Evolutionary conservation across 2,113 vertebrate genomes (phyloP).

Genomic region (Antigone vipio): DNA sequence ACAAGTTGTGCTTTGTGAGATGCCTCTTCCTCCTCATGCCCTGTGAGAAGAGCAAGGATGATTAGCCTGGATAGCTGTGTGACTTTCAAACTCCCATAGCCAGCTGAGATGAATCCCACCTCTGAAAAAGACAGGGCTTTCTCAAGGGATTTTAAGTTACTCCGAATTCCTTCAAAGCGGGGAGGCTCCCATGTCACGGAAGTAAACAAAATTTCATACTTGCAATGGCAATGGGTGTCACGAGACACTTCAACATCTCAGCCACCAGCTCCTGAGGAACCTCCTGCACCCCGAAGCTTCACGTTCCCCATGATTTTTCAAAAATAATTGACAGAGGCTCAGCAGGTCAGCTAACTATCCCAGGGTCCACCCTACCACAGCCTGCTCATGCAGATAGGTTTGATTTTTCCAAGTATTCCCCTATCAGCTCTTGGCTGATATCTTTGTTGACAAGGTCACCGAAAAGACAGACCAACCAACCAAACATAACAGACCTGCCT

Average conservation of each 20-base stretch:
- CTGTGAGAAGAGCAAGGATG: neutral
- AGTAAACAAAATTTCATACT: constrained; percentile 11
- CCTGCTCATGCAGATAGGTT: neutral
- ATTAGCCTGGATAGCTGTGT: neutral
- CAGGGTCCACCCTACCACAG: neutral
- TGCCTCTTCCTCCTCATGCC: neutral
- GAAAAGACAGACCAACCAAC: neutral
- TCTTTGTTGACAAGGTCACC: constrained; percentile 32
- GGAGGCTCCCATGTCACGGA: neutral
- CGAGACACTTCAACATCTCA: neutral
- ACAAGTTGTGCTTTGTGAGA: neutral
- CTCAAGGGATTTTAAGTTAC: constrained; percentile 21
- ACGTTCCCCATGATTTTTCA: neutral
- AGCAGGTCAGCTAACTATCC: constrained; percentile 23
- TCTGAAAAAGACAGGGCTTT: neutral
- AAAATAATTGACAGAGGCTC: constrained; percentile 47
- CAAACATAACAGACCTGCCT: neutral
- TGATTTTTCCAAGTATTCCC: constrained; percentile 45
- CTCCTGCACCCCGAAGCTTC: neutral
- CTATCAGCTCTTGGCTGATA: constrained; percentile 11
- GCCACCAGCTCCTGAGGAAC: constrained; percentile 8
- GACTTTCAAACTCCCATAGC: neutral
- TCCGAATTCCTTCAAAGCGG: neutral
- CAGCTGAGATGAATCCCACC: neutral
- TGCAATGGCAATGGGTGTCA: neutral